Conservation (phyloP, 2,888 invertebrate genomes). For the Muschampia plurimacula region DNA sequence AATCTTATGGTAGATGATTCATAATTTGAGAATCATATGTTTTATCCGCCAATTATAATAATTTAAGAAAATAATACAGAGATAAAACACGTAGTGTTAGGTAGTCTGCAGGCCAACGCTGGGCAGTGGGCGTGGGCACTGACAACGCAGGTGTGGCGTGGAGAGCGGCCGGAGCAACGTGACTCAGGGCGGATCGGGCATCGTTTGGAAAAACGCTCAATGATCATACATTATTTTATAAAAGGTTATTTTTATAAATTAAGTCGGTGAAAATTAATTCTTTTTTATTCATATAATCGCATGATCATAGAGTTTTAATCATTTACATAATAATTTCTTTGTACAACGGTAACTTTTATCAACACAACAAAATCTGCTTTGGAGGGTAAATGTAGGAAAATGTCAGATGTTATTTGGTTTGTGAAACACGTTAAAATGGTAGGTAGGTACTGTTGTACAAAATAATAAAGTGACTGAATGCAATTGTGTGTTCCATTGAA, state of each 20-base stretch:
- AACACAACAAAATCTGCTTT: not conserved
- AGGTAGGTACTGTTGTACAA: not conserved
- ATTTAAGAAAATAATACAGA: not conserved
- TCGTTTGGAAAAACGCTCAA: slow-evolving; percentile 6
- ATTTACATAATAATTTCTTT: not conserved
- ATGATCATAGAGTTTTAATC: slow-evolving; percentile 3
- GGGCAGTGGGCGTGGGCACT: slow-evolving; percentile 47
- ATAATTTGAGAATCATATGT: not conserved
- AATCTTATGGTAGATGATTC: too few relatives aligned
- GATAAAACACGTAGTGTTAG: not conserved
- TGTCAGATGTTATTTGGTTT: not conserved
- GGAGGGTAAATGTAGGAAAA: not conserved
- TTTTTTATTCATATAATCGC: not conserved
- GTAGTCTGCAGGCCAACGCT: not conserved
- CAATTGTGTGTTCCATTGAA: not conserved
- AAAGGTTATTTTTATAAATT: too few relatives aligned
- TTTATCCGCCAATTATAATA: not conserved
- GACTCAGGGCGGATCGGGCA: slow-evolving; percentile 9
- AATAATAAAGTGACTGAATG: slow-evolving; percentile 10
- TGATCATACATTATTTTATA: not conserved
- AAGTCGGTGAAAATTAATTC: not conserved
- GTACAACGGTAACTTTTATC: slow-evolving; percentile 2
- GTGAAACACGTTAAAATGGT: not conserved
- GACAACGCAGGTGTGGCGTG: slow-evolving; percentile 49
- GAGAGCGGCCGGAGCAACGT: slow-evolving; percentile 31